These are phyloP conservation scores for Teleopsis dalmanni DNA, from an alignment of 1,140 invertebrate species.

Conservation along the genomic window DNA sequence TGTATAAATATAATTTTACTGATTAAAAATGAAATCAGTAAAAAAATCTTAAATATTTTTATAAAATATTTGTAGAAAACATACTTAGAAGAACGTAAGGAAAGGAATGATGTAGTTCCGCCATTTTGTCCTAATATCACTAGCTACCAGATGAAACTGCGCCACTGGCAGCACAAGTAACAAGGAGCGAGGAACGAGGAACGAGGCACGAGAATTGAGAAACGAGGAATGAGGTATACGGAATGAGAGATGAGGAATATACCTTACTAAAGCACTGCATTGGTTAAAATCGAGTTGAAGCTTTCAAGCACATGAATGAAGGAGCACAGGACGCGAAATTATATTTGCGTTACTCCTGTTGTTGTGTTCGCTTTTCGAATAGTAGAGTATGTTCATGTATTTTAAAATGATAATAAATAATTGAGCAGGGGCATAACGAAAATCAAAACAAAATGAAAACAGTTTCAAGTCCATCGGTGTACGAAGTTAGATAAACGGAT, in stretches of 20 bases:
- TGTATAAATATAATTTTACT: no score
- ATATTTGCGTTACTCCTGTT: not conserved
- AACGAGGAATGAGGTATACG: conserved; percentile 3
- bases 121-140: not conserved
- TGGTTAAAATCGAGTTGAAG: conserved; percentile 19
- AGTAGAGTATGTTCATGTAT: no score
- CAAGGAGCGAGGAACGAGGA: not conserved
- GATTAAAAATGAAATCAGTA: no score
- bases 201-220: not conserved
- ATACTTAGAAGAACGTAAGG: no score
- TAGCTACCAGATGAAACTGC: not conserved
- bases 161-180: not conserved
- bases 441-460: conserved; percentile 7
- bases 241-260: conserved; percentile 2
- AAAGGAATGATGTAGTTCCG: not conserved
- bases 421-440: not conserved
- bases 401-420: no score
- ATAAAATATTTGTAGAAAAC: no score
- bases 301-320: conserved; percentile 6
- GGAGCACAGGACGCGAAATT: not conserved
- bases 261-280: not conserved
- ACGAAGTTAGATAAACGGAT: conserved; percentile 46
- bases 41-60: no score
- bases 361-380: not conserved
- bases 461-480: conserved; percentile 43